Evolutionary conservation across 2,888 invertebrate genomes (phyloP), one percentile per base, ranked within the genome.

Genomic region (Meghimatium bilineatum): DNA sequence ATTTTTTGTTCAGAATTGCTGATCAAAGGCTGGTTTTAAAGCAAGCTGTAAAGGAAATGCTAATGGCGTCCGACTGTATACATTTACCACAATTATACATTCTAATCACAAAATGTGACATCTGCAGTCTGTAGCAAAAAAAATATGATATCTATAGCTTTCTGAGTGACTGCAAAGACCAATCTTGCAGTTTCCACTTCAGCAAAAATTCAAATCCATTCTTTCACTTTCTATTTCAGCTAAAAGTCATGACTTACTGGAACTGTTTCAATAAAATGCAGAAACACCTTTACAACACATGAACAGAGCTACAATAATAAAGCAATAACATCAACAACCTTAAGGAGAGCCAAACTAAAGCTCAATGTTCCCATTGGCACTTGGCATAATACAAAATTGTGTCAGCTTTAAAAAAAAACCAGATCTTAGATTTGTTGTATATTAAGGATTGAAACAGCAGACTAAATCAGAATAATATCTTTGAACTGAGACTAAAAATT

Each of bases 1-100:
- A 80, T 56, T 23, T n/a, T 79, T 69, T 80, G 80, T 80, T 80
- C 80, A 80, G 8, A 36, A 71, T 36, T 49, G 80, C 52, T 56
- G 80, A 80, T 80, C 56, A 80, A 80, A 80, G 80, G 32, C 56
- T 80, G 26, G 26, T n/a, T 80, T 52, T 12, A n/a, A 56, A 20
- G 36, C 80, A 80, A 80, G 44, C 36, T 66, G 66, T 67, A 78
- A 69, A 52, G n/a, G 34, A 80, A 71, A 71, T 29, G 66, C 44
- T 49, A 52, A 36, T 52, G 23, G 49, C 12, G 34, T 2, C 56
- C 52, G 32, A 49, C 79, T 52, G 32, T 34, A n/a, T 32, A 69
- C 69, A 34, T 44, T 36, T 60, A 67, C 26, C 38, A 67, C 78
- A 71, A 79, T 52, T n/a, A 32, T 52, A 71, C 80, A 80, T 26